phyloP scores from a whole-genome alignment of 1,140 invertebrate genomes.

The Drosophila varians region DNA sequence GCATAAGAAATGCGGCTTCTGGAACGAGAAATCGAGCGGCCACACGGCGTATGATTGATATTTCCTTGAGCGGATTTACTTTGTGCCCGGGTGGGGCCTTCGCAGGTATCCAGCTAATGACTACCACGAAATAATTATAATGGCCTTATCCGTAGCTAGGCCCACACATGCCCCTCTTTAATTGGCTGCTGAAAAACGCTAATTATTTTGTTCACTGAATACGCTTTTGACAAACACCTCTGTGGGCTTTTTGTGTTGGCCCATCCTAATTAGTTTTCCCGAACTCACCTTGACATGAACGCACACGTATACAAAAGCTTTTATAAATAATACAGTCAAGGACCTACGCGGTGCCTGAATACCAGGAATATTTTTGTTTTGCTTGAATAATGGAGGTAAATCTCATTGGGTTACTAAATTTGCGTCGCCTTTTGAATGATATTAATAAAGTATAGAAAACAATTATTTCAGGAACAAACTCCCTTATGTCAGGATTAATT shows the following conservation, averaged over 20 bases:
- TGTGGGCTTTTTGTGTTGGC: constrained; percentile 30
- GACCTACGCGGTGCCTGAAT: constrained; percentile 15
- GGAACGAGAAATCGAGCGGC: constrained; percentile 10
- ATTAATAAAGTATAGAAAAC: not conserved
- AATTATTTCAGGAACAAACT: constrained; percentile 4
- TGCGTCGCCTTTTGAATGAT: constrained; percentile 3
- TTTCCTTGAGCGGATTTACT: not conserved
- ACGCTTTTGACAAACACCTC: constrained; percentile 46
- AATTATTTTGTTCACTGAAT: constrained; percentile 80
- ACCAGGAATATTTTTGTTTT: constrained; percentile 9
- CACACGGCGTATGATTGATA: constrained; percentile 43
- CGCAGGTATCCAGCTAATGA: constrained; percentile 41
- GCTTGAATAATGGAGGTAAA: not conserved
- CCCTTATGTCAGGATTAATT: not conserved
- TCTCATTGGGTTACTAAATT: constrained; percentile 34
- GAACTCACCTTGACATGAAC: not conserved
- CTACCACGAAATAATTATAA: constrained; percentile 52
- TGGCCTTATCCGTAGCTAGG: constrained; percentile 17
- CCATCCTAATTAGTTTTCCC: constrained; percentile 52
- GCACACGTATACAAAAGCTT: constrained; percentile 5
- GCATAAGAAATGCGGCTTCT: constrained; percentile 29
- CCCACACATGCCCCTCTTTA: constrained; percentile 25
- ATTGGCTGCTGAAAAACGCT: constrained; percentile 49
- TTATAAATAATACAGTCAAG: constrained; percentile 56
- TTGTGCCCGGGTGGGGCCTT: not conserved